phyloP scores from a whole-genome alignment of 1,140 invertebrate species.

The Probaryconus sp. region DNA sequence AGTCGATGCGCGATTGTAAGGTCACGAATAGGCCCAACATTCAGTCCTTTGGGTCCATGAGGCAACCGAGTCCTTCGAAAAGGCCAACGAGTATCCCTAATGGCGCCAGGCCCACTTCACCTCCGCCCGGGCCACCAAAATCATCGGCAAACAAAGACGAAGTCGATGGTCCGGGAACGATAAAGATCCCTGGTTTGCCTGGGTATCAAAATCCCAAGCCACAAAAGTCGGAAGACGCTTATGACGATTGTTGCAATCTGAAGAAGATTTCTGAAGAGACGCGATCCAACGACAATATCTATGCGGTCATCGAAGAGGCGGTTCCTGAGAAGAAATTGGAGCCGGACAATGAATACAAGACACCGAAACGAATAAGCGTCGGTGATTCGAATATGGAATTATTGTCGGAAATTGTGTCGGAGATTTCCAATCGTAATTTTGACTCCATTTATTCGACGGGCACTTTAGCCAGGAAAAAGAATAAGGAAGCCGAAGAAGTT shows the following conservation, averaged over 20 bases:
- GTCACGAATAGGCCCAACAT: conserved; percentile 80
- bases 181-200: conserved; percentile 74
- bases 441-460: conserved; percentile 91
- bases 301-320: conserved; percentile 90
- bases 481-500: conserved; percentile 74
- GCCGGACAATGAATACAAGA: conserved; percentile 77
- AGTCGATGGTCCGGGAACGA: conserved; percentile 19
- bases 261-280: conserved; percentile 83
- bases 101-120: conserved; percentile 81
- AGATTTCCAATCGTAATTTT: conserved; percentile 89
- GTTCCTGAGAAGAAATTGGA: conserved; percentile 63
- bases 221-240: conserved; percentile 77
- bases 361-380: conserved; percentile 80
- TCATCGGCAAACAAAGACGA: conserved; percentile 69
- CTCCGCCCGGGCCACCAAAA: conserved; percentile 81
- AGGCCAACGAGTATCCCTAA: conserved; percentile 85
- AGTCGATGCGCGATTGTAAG: conserved; percentile 85
- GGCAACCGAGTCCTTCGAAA: conserved; percentile 79
- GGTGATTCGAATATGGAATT: conserved; percentile 84
- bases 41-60: conserved; percentile 89
- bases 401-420: conserved; percentile 89
- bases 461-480: conserved; percentile 82
- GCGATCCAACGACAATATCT: conserved; percentile 85
- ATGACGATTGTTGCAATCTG: conserved; percentile 87
- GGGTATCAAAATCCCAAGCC: conserved; percentile 79